These are phyloP conservation scores for Heliconius ethilla DNA, from an alignment of 2,888 invertebrate species.

Conservation along the genomic window DNA sequence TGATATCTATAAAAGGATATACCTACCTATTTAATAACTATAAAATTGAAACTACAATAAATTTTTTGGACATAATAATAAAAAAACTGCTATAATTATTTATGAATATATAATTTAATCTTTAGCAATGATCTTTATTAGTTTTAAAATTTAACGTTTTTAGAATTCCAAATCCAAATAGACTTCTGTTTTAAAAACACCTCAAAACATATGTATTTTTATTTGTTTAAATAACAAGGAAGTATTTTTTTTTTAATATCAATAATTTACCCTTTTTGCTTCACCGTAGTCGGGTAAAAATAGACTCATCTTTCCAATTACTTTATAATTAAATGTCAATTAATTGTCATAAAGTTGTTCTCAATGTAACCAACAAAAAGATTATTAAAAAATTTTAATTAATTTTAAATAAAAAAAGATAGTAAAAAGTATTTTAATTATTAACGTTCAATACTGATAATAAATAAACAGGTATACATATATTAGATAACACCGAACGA, in stretches of 20 bases:
- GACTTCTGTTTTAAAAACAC: background rate
- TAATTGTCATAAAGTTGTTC: no score
- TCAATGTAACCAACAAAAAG: no score
- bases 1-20: slow-evolving; percentile 1
- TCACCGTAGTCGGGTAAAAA: no score
- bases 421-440: no score
- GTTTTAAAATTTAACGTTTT: background rate
- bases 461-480: background rate
- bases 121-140: slow-evolving; percentile 14
- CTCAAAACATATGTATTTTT: background rate
- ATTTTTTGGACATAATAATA: background rate
- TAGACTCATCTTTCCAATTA: no score
- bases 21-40: background rate
- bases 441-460: background rate
- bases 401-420: no score
- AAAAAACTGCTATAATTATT: slow-evolving; percentile 3
- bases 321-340: no score
- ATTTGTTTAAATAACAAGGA: background rate
- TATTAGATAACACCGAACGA: slow-evolving; percentile 4
- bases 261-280: background rate
- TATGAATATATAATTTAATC: slow-evolving; percentile 12
- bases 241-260: background rate
- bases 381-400: no score
- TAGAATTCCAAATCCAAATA: background rate
- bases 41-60: slow-evolving; percentile 1